Percentiles rank a stretch among this genome's conserved stretches.
Evolutionary conservation across 2,113 vertebrate species (phyloP).

Genomic region (Ibidorhyncha struthersii): DNA sequence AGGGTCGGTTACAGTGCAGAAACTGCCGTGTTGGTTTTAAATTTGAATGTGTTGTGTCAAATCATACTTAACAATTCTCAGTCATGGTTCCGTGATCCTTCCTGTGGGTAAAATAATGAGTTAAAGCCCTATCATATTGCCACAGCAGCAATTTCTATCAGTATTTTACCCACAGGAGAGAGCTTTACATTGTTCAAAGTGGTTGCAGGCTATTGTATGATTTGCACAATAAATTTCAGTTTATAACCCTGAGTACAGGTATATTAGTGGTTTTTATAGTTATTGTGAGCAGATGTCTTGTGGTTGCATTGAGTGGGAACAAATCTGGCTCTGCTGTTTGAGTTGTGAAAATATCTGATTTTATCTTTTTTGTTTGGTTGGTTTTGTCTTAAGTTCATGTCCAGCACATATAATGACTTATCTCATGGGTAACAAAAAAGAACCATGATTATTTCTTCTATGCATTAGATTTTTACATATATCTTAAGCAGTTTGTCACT

Average conservation of each 20-base stretch:
- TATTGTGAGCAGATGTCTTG: neutral
- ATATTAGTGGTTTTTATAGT: neutral
- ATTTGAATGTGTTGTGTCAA: neutral
- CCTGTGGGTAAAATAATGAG: conserved; percentile 3
- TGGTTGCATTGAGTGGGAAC: neutral
- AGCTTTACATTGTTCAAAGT: neutral
- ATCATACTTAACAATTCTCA: conserved; percentile 7
- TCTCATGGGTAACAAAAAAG: neutral
- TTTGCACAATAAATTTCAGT: neutral
- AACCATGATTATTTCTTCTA: neutral
- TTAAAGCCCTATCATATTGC: neutral
- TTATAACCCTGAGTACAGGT: neutral
- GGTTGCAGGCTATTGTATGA: neutral
- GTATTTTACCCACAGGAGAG: neutral
- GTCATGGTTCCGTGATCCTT: neutral
- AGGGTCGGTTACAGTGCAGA: neutral
- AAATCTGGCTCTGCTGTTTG: neutral
- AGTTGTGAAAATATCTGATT: neutral
- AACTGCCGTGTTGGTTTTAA: conserved; percentile 2
- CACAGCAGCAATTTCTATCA: neutral
- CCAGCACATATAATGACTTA: neutral
- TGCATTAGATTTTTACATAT: neutral
- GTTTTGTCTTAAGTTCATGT: neutral
- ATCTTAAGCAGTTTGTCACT: neutral
- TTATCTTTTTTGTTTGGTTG: neutral